phyloP scores from a whole-genome alignment of 1,140 invertebrate genomes.

The Drosophila aff. region DNA sequence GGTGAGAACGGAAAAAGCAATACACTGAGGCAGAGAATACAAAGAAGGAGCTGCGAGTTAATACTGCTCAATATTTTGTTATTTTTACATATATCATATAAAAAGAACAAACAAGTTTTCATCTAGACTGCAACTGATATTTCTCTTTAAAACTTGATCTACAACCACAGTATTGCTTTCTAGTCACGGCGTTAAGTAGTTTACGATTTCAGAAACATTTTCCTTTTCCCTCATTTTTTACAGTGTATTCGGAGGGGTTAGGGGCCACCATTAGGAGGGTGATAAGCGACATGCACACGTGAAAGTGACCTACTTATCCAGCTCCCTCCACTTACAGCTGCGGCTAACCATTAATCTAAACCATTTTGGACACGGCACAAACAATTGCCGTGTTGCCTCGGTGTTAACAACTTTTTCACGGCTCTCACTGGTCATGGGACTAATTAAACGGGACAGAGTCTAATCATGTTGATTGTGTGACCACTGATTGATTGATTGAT shows the following conservation, averaged over 20 bases:
- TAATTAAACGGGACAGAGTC: conserved; percentile 68
- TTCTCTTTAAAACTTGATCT: background rate
- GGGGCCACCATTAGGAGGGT: conserved; percentile 10
- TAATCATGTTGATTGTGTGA: conserved; percentile 76
- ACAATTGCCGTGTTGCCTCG: conserved; percentile 40
- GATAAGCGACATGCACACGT: conserved; percentile 61
- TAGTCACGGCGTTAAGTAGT: background rate
- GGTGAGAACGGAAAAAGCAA: background rate
- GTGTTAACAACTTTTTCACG: conserved; percentile 56
- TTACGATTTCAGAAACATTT: too few relatives aligned
- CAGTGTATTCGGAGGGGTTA: conserved; percentile 10
- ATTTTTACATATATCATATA: background rate
- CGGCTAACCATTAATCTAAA: conserved; percentile 48
- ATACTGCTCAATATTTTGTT: background rate
- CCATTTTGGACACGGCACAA: conserved; percentile 53
- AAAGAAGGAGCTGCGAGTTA: background rate
- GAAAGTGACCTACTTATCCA: conserved; percentile 47
- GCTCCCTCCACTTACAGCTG: background rate
- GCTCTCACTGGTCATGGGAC: conserved; percentile 34
- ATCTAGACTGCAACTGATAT: too few relatives aligned
- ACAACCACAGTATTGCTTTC: too few relatives aligned
- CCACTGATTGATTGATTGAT: conserved; percentile 74
- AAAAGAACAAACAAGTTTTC: background rate
- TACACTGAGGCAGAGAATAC: conserved; percentile 7
- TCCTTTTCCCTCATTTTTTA: background rate